Evolutionary conservation across 2,888 invertebrate genomes (phyloP).

Genomic region (Ashinkailepas kermadecensis): DNA sequence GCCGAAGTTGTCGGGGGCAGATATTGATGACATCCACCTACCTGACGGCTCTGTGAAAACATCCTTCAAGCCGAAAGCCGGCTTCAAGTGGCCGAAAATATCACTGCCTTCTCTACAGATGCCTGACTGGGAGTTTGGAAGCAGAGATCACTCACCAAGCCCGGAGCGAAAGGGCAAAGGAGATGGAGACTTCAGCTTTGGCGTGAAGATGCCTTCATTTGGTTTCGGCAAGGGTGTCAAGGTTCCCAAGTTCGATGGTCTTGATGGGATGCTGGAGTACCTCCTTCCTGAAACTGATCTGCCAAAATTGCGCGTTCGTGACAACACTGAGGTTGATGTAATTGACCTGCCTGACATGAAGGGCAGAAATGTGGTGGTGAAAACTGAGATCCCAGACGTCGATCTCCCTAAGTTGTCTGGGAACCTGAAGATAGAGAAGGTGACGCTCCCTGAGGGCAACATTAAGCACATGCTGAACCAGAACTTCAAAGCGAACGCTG

Average conservation of each 20-base stretch:
- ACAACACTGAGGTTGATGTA: background rate
- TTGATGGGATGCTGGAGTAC: background rate
- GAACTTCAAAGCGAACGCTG: background rate
- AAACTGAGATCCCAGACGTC: background rate
- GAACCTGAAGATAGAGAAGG: background rate
- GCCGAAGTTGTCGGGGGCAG: background rate
- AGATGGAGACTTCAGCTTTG: background rate
- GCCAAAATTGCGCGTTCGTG: background rate
- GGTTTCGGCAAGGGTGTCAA: background rate
- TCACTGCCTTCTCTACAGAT: background rate
- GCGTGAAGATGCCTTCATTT: constrained; percentile 1
- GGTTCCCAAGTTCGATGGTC: background rate
- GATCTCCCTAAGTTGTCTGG: background rate
- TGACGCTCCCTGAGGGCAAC: background rate
- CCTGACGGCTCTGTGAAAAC: background rate
- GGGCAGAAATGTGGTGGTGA: background rate
- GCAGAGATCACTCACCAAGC: background rate
- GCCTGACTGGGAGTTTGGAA: background rate
- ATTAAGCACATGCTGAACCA: background rate
- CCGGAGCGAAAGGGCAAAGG: background rate
- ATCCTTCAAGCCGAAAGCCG: background rate
- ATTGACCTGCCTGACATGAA: background rate
- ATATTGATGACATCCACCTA: background rate
- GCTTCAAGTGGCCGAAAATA: background rate
- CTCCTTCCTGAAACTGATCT: background rate